A percentile compares a stretch with the other conserved stretches of the same genome.
Evolutionary conservation across 2,797 vertebrate genomes (phyloP).

Genomic region (Lophotriccus pileatus): DNA sequence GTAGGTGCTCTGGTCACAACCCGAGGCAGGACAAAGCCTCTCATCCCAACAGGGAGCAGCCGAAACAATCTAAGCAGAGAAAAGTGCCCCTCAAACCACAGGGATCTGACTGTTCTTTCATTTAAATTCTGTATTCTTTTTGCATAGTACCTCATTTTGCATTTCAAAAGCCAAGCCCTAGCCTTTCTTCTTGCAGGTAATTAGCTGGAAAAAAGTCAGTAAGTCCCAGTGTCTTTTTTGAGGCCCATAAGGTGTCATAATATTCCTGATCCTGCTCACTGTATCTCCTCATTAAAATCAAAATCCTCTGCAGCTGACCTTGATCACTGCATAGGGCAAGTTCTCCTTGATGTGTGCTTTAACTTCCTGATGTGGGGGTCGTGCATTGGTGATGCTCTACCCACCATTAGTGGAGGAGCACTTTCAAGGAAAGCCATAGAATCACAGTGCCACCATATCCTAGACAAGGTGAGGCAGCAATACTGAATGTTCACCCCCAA

Average conservation of each 20-base stretch:
- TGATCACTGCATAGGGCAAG: not conserved
- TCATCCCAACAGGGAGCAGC: not conserved
- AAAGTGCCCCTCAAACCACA: not conserved
- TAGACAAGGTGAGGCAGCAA: not conserved
- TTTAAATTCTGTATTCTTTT: constrained; percentile 11
- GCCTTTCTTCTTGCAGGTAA: constrained; percentile 27
- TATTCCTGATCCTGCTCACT: not conserved
- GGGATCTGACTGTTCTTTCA: not conserved
- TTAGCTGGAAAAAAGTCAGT: not conserved
- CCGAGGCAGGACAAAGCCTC: not conserved
- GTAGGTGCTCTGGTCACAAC: not conserved
- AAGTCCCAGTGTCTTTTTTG: not conserved
- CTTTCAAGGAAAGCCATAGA: not conserved
- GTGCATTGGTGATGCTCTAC: not conserved
- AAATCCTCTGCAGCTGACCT: not conserved
- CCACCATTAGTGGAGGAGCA: rapidly evolving
- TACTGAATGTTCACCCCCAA: not conserved
- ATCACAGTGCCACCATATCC: not conserved
- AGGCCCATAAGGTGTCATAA: not conserved
- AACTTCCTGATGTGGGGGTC: not conserved
- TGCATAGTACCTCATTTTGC: not conserved
- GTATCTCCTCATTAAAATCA: not conserved
- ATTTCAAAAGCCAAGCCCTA: constrained; percentile 9
- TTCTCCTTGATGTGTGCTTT: not conserved
- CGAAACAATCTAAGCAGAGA: not conserved